These are phyloP conservation scores for pig (Sus scrofa) DNA, from an alignment of 2,113 vertebrate genomes.

Conservation along the genomic window DNA sequence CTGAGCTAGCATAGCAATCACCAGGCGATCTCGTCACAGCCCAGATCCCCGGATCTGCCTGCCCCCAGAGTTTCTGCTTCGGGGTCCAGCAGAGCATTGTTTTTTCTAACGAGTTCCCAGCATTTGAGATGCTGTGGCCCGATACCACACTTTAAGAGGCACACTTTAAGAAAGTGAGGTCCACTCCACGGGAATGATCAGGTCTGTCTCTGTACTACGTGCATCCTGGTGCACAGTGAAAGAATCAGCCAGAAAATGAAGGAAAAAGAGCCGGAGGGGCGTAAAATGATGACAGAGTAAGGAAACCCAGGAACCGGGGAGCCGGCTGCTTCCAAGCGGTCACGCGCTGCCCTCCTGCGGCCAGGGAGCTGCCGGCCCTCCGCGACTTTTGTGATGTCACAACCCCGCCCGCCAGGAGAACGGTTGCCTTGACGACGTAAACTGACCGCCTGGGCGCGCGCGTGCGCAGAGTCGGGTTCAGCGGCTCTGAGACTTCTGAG, in stretches of 20 bases:
- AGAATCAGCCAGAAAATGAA: background rate
- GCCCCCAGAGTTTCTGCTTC: background rate
- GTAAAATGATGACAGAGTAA: rapidly evolving
- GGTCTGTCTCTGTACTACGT: background rate
- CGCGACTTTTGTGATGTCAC: slow-evolving; percentile 45
- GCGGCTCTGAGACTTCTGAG: background rate
- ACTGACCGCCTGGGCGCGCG: rapidly evolving
- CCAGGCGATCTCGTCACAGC: rapidly evolving
- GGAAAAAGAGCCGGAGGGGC: rapidly evolving
- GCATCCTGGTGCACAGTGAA: background rate
- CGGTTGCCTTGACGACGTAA: slow-evolving; percentile 60
- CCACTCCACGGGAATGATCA: background rate
- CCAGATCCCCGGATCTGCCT: background rate
- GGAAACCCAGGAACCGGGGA: background rate
- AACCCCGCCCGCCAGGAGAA: background rate
- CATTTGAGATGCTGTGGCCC: background rate
- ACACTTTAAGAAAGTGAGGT: background rate
- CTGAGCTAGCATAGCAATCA: too few species aligned
- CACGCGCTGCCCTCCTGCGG: rapidly evolving
- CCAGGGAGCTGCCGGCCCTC: background rate
- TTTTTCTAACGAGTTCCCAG: background rate
- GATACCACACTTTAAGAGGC: background rate
- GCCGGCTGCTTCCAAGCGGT: too few species aligned
- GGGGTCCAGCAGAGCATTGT: rapidly evolving
- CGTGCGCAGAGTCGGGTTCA: background rate